These are phyloP conservation scores for Busseola fusca DNA, from an alignment of 2,888 invertebrate species.

Conservation along the genomic window DNA sequence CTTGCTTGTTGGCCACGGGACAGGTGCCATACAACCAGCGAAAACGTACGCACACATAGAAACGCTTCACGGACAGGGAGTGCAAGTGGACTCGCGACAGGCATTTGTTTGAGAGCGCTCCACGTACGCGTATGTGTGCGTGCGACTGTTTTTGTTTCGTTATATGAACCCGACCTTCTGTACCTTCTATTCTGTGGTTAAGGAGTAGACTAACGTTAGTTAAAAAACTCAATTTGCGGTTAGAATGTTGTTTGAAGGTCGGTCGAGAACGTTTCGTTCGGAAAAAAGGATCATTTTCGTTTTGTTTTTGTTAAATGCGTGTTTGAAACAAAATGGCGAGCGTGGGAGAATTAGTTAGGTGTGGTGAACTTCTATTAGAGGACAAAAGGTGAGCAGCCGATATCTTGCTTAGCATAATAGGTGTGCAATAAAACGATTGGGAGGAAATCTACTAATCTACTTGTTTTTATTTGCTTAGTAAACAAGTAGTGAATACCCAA, in stretches of 20 bases:
- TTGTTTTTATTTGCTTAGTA: not conserved
- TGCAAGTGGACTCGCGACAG: not conserved
- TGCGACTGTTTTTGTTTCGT: not conserved
- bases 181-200: conserved; percentile 15
- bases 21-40: too few species aligned
- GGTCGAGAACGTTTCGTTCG: conserved; percentile 45
- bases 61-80: too few species aligned
- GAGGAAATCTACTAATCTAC: too few species aligned
- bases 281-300: conserved; percentile 43
- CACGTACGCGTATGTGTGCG: not conserved
- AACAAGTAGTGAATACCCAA: not conserved
- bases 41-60: not conserved
- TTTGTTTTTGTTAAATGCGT: conserved; percentile 43
- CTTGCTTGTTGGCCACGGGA: too few species aligned
- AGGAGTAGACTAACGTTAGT: conserved; percentile 51
- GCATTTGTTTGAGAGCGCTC: not conserved
- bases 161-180: conserved; percentile 2
- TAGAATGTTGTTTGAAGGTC: conserved; percentile 62
- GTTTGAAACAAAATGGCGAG: conserved; percentile 44
- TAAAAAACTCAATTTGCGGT: conserved; percentile 65
- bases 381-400: conserved; percentile 21
- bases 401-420: conserved; percentile 26
- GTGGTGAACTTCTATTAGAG: conserved; percentile 21
- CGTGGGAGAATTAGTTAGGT: conserved; percentile 57
- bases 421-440: conserved; percentile 19